phyloP scores from a whole-genome alignment of 2,888 invertebrate species.

The Scaptomyza polygonia region DNA sequence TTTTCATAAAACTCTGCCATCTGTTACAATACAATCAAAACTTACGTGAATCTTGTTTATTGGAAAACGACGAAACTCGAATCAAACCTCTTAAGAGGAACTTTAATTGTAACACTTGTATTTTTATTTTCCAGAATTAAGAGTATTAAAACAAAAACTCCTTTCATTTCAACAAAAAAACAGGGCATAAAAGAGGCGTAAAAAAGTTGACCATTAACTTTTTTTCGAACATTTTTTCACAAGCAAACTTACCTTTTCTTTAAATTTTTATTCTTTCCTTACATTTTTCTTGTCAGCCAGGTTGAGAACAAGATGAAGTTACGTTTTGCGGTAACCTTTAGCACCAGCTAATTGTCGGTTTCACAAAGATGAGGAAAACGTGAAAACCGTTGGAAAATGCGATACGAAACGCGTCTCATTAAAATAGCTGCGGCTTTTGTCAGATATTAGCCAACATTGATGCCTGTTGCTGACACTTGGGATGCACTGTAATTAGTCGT shows the following conservation, averaged over 20 bases:
- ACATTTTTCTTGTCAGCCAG: constrained; percentile 15
- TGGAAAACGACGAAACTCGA: too few relatives aligned
- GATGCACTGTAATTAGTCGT: constrained; percentile 50
- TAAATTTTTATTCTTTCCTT: background rate
- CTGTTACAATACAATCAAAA: too few relatives aligned
- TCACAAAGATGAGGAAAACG: constrained; percentile 1
- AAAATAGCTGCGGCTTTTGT: constrained; percentile 57
- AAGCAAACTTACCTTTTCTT: constrained; percentile 6
- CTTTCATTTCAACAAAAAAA: background rate
- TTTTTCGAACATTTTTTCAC: constrained; percentile 45
- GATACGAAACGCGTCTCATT: constrained; percentile 51
- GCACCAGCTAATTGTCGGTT: constrained; percentile 56
- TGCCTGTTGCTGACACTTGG: constrained; percentile 59
- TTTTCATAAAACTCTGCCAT: too few relatives aligned
- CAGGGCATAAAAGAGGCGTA: background rate
- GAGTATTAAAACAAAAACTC: too few relatives aligned
- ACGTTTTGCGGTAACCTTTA: constrained; percentile 63
- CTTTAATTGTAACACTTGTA: too few relatives aligned
- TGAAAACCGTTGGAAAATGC: background rate
- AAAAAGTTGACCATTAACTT: constrained; percentile 56
- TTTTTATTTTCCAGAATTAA: too few relatives aligned
- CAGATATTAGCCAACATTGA: constrained; percentile 28
- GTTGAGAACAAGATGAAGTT: constrained; percentile 61
- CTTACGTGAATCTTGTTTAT: too few relatives aligned
- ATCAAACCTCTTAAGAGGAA: too few relatives aligned